Percentiles rank a stretch among this genome's conserved stretches.
phyloP scores from a whole-genome alignment of 1,140 invertebrate species.

The Brachionus sp. region DNA sequence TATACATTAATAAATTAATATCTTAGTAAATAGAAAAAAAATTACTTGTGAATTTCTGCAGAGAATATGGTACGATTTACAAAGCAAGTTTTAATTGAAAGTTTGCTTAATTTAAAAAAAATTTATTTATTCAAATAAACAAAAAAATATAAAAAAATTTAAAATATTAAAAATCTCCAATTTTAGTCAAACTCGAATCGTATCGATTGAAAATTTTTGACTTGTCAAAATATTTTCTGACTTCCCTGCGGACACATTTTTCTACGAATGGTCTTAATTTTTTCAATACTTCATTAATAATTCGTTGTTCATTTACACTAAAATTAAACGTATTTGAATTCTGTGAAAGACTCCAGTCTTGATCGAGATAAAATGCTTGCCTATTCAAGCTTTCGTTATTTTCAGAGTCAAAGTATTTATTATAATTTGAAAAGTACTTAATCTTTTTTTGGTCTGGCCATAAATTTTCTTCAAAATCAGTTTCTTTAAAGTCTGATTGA shows the following conservation, averaged over 20 bases:
- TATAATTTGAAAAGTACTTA: background rate
- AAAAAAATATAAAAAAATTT: slow-evolving; percentile 1
- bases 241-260: slow-evolving; percentile 37
- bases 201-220: background rate
- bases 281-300: slow-evolving; percentile 14
- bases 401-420: background rate
- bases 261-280: slow-evolving; percentile 3
- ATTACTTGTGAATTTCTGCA: no score
- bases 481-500: background rate
- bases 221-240: slow-evolving; percentile 18
- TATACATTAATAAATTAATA: no score
- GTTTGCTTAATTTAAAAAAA: no score
- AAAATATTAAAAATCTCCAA: slow-evolving; percentile 22
- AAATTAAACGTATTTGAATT: slow-evolving; percentile 23
- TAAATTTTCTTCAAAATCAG: background rate
- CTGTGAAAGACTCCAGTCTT: slow-evolving; percentile 30
- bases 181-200: slow-evolving; percentile 10
- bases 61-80: no score
- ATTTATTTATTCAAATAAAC: background rate
- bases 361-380: background rate
- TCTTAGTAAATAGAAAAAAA: no score
- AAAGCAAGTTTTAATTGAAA: no score
- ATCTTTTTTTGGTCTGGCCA: background rate
- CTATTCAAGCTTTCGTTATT: background rate
- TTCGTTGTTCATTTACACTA: background rate